A percentile compares a stretch with the other conserved stretches of the same genome.
These are phyloP conservation scores for Gambusia yucatana DNA, from an alignment of 2,797 vertebrate species.

Conservation along the genomic window DNA sequence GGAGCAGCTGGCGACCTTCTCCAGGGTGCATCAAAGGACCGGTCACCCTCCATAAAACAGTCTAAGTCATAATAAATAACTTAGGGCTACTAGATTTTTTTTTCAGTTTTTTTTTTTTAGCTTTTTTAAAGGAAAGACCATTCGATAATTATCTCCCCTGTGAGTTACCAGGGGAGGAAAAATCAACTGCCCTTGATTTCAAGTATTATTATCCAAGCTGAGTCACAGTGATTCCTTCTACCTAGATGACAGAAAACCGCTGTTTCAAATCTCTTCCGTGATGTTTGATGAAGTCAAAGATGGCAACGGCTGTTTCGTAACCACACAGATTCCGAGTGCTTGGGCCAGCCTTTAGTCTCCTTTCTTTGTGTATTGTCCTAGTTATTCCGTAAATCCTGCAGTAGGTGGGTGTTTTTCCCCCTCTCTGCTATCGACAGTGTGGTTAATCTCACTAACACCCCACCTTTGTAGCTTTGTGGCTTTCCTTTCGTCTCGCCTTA, in stretches of 20 bases:
- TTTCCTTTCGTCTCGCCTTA: slow-evolving; percentile 45
- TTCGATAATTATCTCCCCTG: background rate
- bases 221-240: background rate
- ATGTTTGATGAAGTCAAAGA: background rate
- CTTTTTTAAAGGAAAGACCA: background rate
- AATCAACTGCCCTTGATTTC: slow-evolving; percentile 28
- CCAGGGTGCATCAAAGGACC: background rate
- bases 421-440: slow-evolving; percentile 49
- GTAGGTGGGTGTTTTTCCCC: slow-evolving; percentile 32
- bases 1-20: background rate
- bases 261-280: background rate
- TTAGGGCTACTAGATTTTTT: background rate
- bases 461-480: slow-evolving; percentile 26
- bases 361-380: slow-evolving; percentile 45
- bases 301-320: background rate
- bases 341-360: slow-evolving; percentile 25
- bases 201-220: slow-evolving; percentile 6
- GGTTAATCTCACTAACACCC: slow-evolving; percentile 44
- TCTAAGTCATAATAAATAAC: background rate
- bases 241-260: background rate
- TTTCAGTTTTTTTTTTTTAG: background rate
- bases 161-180: slow-evolving; percentile 2
- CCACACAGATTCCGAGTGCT: slow-evolving; percentile 8
- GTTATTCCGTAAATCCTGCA: slow-evolving; percentile 54
- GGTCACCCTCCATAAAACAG: background rate